phyloP scores from a whole-genome alignment of 2,797 vertebrate species.

The Danionella dracula region DNA sequence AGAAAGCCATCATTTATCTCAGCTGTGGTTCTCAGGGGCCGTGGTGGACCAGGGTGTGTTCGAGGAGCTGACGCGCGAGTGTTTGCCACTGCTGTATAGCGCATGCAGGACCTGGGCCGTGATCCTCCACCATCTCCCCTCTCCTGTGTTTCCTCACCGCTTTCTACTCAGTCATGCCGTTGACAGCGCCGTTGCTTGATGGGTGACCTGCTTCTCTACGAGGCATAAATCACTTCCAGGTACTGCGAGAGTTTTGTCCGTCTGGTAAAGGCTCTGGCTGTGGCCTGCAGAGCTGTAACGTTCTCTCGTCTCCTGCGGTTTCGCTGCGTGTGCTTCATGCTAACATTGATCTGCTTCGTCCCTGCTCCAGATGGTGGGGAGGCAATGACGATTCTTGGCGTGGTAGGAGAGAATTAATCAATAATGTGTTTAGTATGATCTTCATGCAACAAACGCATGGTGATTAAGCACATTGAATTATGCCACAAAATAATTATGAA shows the following conservation, averaged over 20 bases:
- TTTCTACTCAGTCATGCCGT: constrained; percentile 96
- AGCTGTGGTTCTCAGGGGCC: constrained; percentile 73
- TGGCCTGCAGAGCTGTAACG: no score
- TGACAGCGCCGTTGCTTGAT: constrained; percentile 88
- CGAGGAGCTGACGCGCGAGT: constrained; percentile 86
- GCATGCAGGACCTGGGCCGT: constrained; percentile 95
- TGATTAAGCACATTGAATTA: no score
- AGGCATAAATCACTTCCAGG: constrained; percentile 96
- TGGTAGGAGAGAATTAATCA: no score
- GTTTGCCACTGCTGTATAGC: constrained; percentile 84
- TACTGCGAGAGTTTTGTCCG: no score
- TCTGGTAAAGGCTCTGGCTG: no score
- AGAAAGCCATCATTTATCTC: no score
- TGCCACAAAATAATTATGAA: no score
- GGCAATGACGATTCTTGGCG: constrained; percentile 95
- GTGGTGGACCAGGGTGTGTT: constrained; percentile 97
- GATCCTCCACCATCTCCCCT: constrained; percentile 92
- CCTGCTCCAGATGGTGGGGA: constrained; percentile 90
- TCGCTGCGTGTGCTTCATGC: constrained; percentile 89
- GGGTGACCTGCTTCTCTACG: constrained; percentile 94
- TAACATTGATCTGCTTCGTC: constrained; percentile 84
- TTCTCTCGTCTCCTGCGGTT: constrained; percentile 56
- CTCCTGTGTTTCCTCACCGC: constrained; percentile 98
- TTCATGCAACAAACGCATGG: no score
- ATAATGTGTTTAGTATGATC: no score